Base-by-base conservation (phyloP, 2,888 invertebrate species). In the Punctoribates punctum region DNA sequence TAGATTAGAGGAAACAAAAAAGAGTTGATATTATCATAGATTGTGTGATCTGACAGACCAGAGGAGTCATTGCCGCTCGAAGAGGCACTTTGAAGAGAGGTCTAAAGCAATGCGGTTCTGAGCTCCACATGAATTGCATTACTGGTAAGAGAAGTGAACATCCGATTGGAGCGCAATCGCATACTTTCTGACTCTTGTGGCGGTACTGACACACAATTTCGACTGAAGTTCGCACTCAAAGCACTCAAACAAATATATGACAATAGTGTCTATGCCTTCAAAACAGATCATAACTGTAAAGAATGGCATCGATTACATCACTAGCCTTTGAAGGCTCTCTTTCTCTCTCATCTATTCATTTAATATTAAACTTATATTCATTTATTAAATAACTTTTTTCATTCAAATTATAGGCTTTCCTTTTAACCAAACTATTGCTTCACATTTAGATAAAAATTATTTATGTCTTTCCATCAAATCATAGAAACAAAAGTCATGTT, bases 121-220 rank as follows among this genome's bases (percentile, higher is more conserved):
- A 65, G 38, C 65, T 34, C 65, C 70, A 70, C 70, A 70, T 70
- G 70, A 70, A 70, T 57, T 6, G 57, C 25, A 57, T 57, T 23
- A 23, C 57, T 57, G 23, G 23, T 57, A 57, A 23, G 57, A 57
- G 57, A 8, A 23, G 23, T 25, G 57, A 57, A 20, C 20, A 20
- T 17, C 51, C n/a, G 20, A 20, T 51, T 8, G 51, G 51, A 34
- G 65, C 65, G 65, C 65, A 65, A 27, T 27, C 51, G 51, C 51
- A 51, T 20, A 17, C 17, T n/a, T 51, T 20, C 51, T 51, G 20
- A 51, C 51, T 51, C 51, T 51, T 51, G 42, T 42, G 42, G 42
- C 42, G 42, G 42, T 42, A 20, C 51, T 51, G 51, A 51, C 51
- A 51, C 1, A 4, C 9, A 51, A 20, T n/a, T 57, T 57, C 25